A percentile compares a stretch with the other conserved stretches of the same genome.
phyloP scores from a whole-genome alignment of 2,113 vertebrate genomes.

The Thunnus thynnus region DNA sequence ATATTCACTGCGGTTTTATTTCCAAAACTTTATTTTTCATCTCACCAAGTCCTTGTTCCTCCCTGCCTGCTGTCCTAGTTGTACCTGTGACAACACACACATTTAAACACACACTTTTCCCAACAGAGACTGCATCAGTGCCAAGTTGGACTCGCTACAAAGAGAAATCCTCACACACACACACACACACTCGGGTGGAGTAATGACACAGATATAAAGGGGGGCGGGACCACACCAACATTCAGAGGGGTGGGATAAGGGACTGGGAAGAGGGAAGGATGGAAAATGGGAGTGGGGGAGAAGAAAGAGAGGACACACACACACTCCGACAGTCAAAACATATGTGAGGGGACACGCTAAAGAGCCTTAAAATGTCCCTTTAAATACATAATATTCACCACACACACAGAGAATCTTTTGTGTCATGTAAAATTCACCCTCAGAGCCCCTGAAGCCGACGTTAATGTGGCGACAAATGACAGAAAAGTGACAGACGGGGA shows the following conservation, averaged over 20 bases:
- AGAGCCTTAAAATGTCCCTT: slow-evolving; percentile 28
- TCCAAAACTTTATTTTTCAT: slow-evolving; percentile 45
- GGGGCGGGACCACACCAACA: slow-evolving; percentile 27
- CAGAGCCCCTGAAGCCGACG: slow-evolving; percentile 32
- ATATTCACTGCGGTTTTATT: slow-evolving; percentile 30
- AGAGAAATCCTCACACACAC: slow-evolving; percentile 35
- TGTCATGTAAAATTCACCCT: slow-evolving; percentile 69
- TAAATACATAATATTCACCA: slow-evolving; percentile 27
- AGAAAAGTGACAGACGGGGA: slow-evolving; percentile 63
- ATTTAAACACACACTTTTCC: slow-evolving; percentile 37
- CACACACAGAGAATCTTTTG: slow-evolving; percentile 19
- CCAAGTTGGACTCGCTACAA: slow-evolving; percentile 73
- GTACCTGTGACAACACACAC: slow-evolving; percentile 70
- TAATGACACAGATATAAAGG: slow-evolving; percentile 69
- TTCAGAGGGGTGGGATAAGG: slow-evolving; percentile 42
- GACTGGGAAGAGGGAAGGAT: slow-evolving; percentile 15
- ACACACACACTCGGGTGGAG: slow-evolving; percentile 17
- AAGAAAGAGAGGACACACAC: slow-evolving; percentile 30
- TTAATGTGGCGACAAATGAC: slow-evolving; percentile 71
- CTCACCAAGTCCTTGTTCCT: slow-evolving; percentile 37
- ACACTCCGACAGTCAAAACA: slow-evolving; percentile 1
- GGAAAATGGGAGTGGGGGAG: background rate
- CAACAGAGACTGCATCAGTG: slow-evolving; percentile 34
- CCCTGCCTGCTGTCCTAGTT: slow-evolving; percentile 68
- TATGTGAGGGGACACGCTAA: slow-evolving; percentile 28